Base-by-base conservation (phyloP, 2,888 invertebrate genomes). In the Diadromus collaris region DNA sequence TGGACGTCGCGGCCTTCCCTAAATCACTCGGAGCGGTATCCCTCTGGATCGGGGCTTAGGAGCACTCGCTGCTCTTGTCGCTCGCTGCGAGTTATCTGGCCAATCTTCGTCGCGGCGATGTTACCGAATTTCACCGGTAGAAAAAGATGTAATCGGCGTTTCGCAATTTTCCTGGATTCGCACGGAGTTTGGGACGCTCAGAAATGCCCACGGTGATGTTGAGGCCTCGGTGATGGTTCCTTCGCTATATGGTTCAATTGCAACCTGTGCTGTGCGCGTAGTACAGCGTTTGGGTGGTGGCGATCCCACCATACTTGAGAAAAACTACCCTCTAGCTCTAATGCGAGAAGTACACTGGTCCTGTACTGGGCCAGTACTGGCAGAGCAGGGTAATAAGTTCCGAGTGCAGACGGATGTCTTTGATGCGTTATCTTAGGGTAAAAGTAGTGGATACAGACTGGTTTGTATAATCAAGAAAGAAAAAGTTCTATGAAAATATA, bases 11-110 rank as follows among this genome's bases (percentile, higher is more conserved):
- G 46, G 38, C 46, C 48, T 74, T 51, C 67, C 69, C 79, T 79
- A 79, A 79, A 79, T 79, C 79, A 79, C 79, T 76, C 68, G 32
- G 38, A 56, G 79, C 71, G 38, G 38, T 72, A 34, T 72, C 63
- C 54, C 63, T n/a, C 64, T 65, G 19, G n/a, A 16, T 24, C 19
- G 46, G 56, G 51, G 76, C 71, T 76, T 68, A 76, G 16, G 27
- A 58, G 54, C 51, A 51, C 46, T 65, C 79, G 71, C 41, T 38
- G 51, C 32, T 13, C 71, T 38, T 70, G 29, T 54, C 21, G 32
- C 19, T 54, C 34, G 21, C 54, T 60, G 60, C 19, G 46, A 27
- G 44, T 61, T 56, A 44, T 76, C 63, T 64, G 32, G 61, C 13
- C 71, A 71, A 75, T 71, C 69, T 72, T 38, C 63, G 51, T 70